These are phyloP conservation scores for Agonopterix arenella DNA, from an alignment of 2,888 invertebrate genomes.

Conservation along the genomic window DNA sequence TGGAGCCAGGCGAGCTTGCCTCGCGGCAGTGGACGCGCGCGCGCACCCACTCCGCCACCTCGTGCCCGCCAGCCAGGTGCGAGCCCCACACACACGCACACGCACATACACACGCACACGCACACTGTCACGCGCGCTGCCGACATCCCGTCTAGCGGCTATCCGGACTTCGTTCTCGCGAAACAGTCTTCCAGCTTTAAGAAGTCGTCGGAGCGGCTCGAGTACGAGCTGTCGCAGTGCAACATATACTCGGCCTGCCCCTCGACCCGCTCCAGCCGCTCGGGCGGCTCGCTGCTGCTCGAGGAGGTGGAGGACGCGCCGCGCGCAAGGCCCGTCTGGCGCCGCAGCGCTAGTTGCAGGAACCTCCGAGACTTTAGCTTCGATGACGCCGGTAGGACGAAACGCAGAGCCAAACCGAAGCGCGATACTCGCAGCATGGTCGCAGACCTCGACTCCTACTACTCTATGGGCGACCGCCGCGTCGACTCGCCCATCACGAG, in stretches of 20 bases:
- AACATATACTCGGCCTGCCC: conserved; percentile 75
- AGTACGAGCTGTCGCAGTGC: conserved; percentile 75
- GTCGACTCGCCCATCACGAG: conserved; percentile 82
- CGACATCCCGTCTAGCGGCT: conserved; percentile 57
- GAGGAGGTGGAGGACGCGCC: conserved; percentile 27
- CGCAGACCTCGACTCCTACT: conserved; percentile 51
- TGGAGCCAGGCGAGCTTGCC: conserved; percentile 65
- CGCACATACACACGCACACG: conserved; percentile 25
- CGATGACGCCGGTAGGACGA: conserved; percentile 82
- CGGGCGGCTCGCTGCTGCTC: conserved; percentile 47
- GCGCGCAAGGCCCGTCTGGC: conserved; percentile 78
- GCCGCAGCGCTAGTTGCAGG: conserved; percentile 89
- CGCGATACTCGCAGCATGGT: conserved; percentile 55
- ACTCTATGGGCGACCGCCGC: conserved; percentile 59
- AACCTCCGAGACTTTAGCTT: conserved; percentile 88
- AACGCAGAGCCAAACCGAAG: conserved; percentile 67
- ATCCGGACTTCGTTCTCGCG: conserved; percentile 65
- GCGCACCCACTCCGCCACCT: conserved; percentile 72
- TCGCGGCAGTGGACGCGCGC: conserved; percentile 59
- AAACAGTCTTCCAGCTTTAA: conserved; percentile 64
- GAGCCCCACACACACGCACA: conserved; percentile 32
- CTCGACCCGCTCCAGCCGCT: conserved; percentile 58
- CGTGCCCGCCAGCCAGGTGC: conserved; percentile 45
- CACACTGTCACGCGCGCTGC: conserved; percentile 47
- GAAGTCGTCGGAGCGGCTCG: conserved; percentile 67